Base-by-base conservation (phyloP, 92 coral and sea anemone genomes). In the Ricordea florida region DNA sequence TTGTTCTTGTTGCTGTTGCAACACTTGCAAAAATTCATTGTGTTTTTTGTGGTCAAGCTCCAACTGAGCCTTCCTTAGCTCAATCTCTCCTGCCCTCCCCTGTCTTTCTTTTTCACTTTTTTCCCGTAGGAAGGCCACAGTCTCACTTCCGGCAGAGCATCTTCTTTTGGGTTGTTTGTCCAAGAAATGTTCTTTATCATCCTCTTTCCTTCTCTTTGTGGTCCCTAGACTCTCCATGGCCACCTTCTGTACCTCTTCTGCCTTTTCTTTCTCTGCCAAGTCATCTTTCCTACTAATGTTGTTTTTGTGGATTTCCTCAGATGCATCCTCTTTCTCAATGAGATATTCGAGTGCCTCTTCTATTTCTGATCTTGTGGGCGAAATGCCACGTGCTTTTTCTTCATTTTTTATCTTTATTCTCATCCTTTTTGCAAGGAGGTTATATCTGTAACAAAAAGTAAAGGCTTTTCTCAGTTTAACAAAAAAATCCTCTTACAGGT, bases 231-330 rank as follows among this genome's bases (percentile, higher is more conserved):
- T 52, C 66, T 49, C 53, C 70, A 58, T 69, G 17, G 62, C 38
- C 56, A n/a, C 48, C 42, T 58, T 68, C 20, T 33, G 30, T 9
- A 69, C 66, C 20, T 44, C 71, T n/a, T 71, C 70, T 57, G 9
- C 64, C 23, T 58, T 49, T 45, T 78, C 84, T 52, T 60, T 71
- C 62, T 69, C 85, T 22, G 34, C n/a, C n/a, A n/a, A n/a, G n/a
- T n/a, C n/a, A n/a, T n/a, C n/a, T n/a, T n/a, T n/a, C n/a, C n/a
- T n/a, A n/a, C n/a, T n/a, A n/a, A n/a, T n/a, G n/a, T n/a, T n/a
- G n/a, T n/a, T n/a, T n/a, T n/a, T n/a, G n/a, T n/a, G n/a, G 16
- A 64, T 41, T 15, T 32, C 50, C 17, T 40, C 25, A 9, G 35
- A 34, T 32, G 69, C 69, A n/a, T n/a, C n/a, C n/a, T n/a, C n/a